Conservation (phyloP, 2,888 invertebrate genomes). For the Bhutanitis thaidina region DNA sequence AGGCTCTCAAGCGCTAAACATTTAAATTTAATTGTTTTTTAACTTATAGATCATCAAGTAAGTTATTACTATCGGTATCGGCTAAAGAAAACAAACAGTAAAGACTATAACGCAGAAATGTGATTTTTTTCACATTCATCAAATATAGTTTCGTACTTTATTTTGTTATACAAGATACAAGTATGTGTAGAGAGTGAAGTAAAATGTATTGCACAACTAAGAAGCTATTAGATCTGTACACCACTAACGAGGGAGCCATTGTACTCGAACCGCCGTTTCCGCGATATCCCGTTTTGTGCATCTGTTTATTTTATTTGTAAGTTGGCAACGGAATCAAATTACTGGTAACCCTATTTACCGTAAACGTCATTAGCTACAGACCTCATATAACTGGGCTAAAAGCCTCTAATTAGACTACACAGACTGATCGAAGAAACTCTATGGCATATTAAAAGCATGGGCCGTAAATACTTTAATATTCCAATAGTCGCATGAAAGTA, state of each 20-base stretch:
- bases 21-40: no score
- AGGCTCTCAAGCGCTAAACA: no score
- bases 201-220: background rate
- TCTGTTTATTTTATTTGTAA: conserved; percentile 4
- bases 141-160: no score
- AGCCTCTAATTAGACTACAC: background rate
- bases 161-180: background rate
- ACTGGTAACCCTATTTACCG: no score
- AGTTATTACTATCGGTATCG: no score
- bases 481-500: conserved; percentile 7
- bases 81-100: no score
- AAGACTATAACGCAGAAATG: no score
- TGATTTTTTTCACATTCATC: no score
- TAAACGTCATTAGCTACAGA: background rate
- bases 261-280: background rate
- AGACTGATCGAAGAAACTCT: background rate
- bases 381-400: background rate
- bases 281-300: conserved; percentile 4
- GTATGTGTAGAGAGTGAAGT: background rate
- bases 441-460: background rate
- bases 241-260: conserved; percentile 6
- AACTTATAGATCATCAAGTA: no score
- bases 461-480: conserved; percentile 14
- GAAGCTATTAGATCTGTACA: background rate
- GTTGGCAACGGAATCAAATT: background rate